Evolutionary conservation across 2,888 invertebrate genomes (phyloP), one percentile per base, ranked within the genome.

Genomic region (Hofmannophila pseudospretella): DNA sequence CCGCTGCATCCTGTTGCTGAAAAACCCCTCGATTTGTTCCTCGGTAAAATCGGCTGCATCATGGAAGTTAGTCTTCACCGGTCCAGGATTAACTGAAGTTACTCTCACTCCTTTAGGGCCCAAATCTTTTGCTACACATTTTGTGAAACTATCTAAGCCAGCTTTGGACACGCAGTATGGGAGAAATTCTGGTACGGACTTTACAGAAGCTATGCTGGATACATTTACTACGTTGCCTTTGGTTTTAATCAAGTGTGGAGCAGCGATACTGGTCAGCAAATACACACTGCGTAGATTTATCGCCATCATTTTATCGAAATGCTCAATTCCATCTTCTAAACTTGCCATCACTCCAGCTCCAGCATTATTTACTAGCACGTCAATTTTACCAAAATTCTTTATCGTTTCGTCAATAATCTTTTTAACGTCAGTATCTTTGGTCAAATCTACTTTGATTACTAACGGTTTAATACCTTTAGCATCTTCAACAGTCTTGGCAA

Each of bases 171-270:
- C n/a, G n/a, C n/a, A n/a, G n/a, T n/a, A 8, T 8, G 4, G 4
- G 4, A 19, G 19, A 19, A 5, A 19, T 19, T 3, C 19, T 4
- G 19, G 28, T 4, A 30, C 20, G 1, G 29, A 25, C 8, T 33
- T 34, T 1, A 20, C 10, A 0, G 37, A 41, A 7, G 35, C 35
- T 0, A 48, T 32, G 22, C 55, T 53, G 5, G 55, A 53, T 0
- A 55, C 38, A 25, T 51, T 55, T 1, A 55, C 47, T 7, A 55
- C 39, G 9, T 49, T 51, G 0, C 55, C 53, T 42, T 53, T 53
- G 10, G 38, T 45, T 28, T 47, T 41, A 2, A 44, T 41, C 4
- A 55, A 12, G 8, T 46, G 36, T 4, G 45, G 42, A 4, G 34
- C 37, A 9, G 45, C 51, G 2, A 42, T 36, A 5, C 41, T 27